Base-by-base conservation (phyloP, 2,797 vertebrate species). In the Ceryle rudis region DNA sequence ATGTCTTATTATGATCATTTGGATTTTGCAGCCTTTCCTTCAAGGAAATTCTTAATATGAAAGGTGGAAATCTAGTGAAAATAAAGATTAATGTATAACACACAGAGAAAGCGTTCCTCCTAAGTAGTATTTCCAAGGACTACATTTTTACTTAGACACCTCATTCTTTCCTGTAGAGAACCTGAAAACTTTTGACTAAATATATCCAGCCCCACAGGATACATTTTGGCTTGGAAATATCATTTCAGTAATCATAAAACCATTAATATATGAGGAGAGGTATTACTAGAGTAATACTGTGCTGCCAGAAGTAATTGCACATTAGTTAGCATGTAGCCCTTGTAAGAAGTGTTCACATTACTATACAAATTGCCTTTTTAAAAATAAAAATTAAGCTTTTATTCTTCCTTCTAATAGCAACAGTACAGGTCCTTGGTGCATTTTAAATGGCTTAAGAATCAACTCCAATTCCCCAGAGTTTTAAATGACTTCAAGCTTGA, bases 131-230 rank as follows among this genome's bases (percentile, higher is more conserved):
- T 73, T 93, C 78, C 20, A 55, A 89, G 92, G 54, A 29, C 71
- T 62, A 61, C 15, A 6, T 84, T 89, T 93, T 79, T 66, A 81
- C 29, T 84, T 72, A 66, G 22, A 62, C 28, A 72, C n/a, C 26
- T 82, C 60, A 57, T 86, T 84, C 83, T 44, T 79, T 86, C 39
- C 51, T 81, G 15, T 49, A 95, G 58, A 67, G 44, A 90, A 95
- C 78, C 75, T 82, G 78, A 97, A 95, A 91, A 97, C 46, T 96
- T 95, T 95, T 87, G 74, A 95, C 93, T 96, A 97, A 96, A 97
- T 96, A 91, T 81, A 94, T 93, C 80, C 87, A 97, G 89, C 89
- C 78, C 89, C 94, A 91, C 82, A 81, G 92, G 94, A 97, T 86
- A 80, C 86, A 95, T 97, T 94, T 95, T 80, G 95, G 92, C 61